Evolutionary conservation across 1,140 invertebrate genomes (phyloP).

Genomic region (Oedothorax gibbosus): DNA sequence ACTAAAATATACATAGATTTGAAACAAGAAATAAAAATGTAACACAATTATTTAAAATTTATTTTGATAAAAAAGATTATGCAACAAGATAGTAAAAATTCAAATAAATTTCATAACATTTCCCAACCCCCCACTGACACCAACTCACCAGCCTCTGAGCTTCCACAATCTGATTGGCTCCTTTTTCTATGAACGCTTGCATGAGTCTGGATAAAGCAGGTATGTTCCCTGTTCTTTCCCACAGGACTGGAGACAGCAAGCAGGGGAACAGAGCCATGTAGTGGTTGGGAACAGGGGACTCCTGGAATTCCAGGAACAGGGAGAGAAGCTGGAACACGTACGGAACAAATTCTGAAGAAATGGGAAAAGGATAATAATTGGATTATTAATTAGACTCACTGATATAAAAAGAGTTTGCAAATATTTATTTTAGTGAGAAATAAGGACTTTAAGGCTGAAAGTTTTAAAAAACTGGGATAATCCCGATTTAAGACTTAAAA

Average conservation of each 20-base stretch:
- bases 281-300: constrained; percentile 76
- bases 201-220: constrained; percentile 89
- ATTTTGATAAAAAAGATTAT: neutral
- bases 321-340: constrained; percentile 98
- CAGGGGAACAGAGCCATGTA: constrained; percentile 92
- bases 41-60: too few relatives aligned
- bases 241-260: constrained; percentile 86
- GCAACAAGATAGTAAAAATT: neutral
- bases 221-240: constrained; percentile 93
- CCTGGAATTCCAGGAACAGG: constrained; percentile 86
- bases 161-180: constrained; percentile 79
- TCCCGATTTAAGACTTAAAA: too few relatives aligned
- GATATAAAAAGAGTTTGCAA: neutral
- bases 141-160: constrained; percentile 76
- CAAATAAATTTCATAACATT: constrained; percentile 5
- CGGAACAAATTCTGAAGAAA: constrained; percentile 89
- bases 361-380: neutral
- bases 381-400: neutral
- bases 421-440: neutral
- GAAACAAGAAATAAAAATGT: too few relatives aligned
- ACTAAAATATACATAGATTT: too few relatives aligned
- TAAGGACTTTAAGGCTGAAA: too few relatives aligned
- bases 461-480: too few relatives aligned
- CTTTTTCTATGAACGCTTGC: constrained; percentile 84
- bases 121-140: too few relatives aligned